A percentile compares a stretch with the other conserved stretches of the same genome.
phyloP scores from a whole-genome alignment of 2,888 invertebrate genomes.

The Cotesia congregata region DNA sequence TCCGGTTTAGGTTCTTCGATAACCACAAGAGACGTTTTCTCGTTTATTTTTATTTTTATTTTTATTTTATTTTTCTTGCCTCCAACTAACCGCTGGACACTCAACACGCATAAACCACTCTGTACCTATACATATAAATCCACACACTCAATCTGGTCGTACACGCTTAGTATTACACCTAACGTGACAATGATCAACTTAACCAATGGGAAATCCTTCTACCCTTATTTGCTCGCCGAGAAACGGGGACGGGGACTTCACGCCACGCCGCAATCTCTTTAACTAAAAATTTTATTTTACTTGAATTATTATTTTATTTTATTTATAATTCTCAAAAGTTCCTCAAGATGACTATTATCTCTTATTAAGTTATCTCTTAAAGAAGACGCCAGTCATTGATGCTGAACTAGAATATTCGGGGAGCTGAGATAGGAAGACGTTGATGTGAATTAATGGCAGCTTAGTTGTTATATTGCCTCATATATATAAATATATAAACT shows the following conservation, averaged over 20 bases:
- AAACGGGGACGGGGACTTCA: neutral
- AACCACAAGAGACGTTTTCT: slow-evolving; percentile 43
- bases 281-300: slow-evolving; percentile 1
- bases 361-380: slow-evolving; percentile 26
- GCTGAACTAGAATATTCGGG: slow-evolving; percentile 32
- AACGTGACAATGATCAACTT: slow-evolving; percentile 68
- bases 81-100: slow-evolving; percentile 12
- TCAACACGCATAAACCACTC: slow-evolving; percentile 26
- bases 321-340: neutral
- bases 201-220: slow-evolving; percentile 63
- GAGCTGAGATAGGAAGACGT: slow-evolving; percentile 65
- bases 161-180: slow-evolving; percentile 45
- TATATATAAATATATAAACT: slow-evolving; percentile 44
- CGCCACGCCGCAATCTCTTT: neutral
- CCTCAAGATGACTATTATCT: neutral
- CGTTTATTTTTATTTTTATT: slow-evolving; percentile 18
- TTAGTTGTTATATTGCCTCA: slow-evolving; percentile 54
- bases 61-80: slow-evolving; percentile 15
- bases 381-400: slow-evolving; percentile 67
- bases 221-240: slow-evolving; percentile 3
- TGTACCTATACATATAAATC: neutral
- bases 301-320: neutral
- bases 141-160: slow-evolving; percentile 45
- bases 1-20: slow-evolving; percentile 39
- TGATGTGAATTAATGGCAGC: slow-evolving; percentile 70